Evolutionary conservation across 2,888 invertebrate genomes (phyloP).

Genomic region (Athalia cordata): DNA sequence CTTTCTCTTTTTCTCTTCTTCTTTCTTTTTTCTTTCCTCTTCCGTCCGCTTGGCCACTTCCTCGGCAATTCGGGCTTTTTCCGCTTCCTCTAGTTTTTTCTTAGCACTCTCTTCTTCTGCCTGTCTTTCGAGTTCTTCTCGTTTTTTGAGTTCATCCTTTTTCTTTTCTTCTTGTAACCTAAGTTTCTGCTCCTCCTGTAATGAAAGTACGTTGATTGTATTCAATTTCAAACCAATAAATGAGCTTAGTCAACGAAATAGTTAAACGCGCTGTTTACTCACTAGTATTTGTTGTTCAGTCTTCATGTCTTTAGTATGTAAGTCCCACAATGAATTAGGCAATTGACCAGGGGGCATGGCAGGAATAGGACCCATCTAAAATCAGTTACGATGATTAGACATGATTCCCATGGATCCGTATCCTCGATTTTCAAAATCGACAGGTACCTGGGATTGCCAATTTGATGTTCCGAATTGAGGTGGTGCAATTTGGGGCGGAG

Average conservation of each 20-base stretch:
- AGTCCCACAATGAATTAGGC: constrained; percentile 69
- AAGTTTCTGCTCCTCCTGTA: constrained; percentile 64
- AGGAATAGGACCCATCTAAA: constrained; percentile 66
- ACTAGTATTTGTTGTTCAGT: constrained; percentile 75
- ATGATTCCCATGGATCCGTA: neutral
- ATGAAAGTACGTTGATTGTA: neutral
- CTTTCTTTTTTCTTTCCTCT: constrained; percentile 74
- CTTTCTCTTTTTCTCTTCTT: constrained; percentile 74
- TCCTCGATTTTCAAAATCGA: neutral
- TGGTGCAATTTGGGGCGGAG: constrained; percentile 65
- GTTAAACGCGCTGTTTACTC: constrained; percentile 50
- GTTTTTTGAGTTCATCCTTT: constrained; percentile 73
- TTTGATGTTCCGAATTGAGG: constrained; percentile 68
- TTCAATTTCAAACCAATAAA: neutral
- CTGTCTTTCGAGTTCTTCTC: constrained; percentile 73
- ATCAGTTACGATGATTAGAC: neutral
- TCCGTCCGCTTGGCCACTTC: constrained; percentile 72
- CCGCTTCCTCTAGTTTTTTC: constrained; percentile 62
- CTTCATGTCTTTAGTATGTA: constrained; percentile 73
- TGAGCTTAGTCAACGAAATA: no score
- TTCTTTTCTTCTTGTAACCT: constrained; percentile 73
- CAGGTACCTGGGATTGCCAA: constrained; percentile 69
- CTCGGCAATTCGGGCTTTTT: constrained; percentile 62
- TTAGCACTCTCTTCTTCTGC: constrained; percentile 62
- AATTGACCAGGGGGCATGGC: constrained; percentile 70